phyloP scores from a whole-genome alignment of 2,888 invertebrate genomes.

The Strigamia crassipes region DNA sequence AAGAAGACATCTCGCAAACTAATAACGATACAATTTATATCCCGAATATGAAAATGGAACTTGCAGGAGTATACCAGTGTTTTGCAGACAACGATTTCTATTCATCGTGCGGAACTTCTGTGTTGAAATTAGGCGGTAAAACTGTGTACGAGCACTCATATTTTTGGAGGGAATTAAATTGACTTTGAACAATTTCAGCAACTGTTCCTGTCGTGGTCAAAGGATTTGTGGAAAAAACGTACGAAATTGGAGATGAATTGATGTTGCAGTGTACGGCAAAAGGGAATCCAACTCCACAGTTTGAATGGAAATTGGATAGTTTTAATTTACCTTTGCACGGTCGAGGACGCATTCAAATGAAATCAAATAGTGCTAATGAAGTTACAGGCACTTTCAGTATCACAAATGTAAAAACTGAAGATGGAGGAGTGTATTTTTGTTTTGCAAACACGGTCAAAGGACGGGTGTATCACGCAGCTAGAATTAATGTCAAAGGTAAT shows the following conservation, averaged over 20 bases:
- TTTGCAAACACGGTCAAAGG: neutral
- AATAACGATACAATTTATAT: neutral
- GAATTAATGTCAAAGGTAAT: slow-evolving; percentile 15
- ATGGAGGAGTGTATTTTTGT: slow-evolving; percentile 15
- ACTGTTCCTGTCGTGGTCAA: neutral
- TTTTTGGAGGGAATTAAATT: neutral
- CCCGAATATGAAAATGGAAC: neutral
- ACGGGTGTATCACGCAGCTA: neutral
- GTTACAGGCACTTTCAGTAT: slow-evolving; percentile 2
- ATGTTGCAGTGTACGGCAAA: slow-evolving; percentile 1
- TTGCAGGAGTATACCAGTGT: neutral
- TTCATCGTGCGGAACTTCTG: neutral
- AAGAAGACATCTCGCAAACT: neutral
- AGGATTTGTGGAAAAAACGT: neutral
- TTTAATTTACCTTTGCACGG: neutral
- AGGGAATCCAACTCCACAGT: slow-evolving; percentile 20
- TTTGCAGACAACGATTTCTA: neutral
- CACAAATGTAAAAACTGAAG: neutral
- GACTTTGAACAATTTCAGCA: neutral
- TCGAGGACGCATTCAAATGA: neutral
- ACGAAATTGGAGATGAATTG: neutral
- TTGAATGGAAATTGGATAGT: slow-evolving; percentile 6
- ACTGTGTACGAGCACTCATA: neutral
- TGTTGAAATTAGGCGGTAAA: slow-evolving; percentile 2
- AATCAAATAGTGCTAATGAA: neutral